phyloP scores from a whole-genome alignment of 2,888 invertebrate genomes.

The Asteroscopus sphinx region DNA sequence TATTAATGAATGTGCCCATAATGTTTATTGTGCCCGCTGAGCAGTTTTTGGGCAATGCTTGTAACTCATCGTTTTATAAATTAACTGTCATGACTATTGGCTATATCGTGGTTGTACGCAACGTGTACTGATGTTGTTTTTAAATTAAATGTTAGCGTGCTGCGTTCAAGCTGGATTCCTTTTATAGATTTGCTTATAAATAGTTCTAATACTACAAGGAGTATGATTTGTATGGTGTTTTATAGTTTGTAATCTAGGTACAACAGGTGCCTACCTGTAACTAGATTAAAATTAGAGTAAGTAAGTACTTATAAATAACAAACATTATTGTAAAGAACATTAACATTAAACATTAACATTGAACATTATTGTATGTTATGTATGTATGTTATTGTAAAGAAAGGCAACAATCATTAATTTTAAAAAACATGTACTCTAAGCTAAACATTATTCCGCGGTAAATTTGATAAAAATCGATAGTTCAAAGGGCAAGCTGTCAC shows the following conservation, averaged over 20 bases:
- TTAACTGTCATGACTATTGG: slow-evolving; percentile 71
- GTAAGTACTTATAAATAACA: no score
- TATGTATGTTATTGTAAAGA: no score
- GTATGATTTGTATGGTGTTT: not conserved
- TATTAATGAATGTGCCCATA: slow-evolving; percentile 87
- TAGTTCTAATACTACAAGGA: not conserved
- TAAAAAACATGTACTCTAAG: not conserved
- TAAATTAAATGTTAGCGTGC: slow-evolving; percentile 44
- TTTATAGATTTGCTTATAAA: slow-evolving; percentile 22
- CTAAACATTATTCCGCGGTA: not conserved
- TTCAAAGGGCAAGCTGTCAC: slow-evolving; percentile 55
- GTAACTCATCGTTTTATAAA: slow-evolving; percentile 84
- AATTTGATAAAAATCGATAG: slow-evolving; percentile 12
- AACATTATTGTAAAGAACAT: no score
- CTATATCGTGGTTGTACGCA: slow-evolving; percentile 39
- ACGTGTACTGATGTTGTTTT: slow-evolving; percentile 28
- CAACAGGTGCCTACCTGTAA: no score
- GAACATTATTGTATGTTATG: no score
- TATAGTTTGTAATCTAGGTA: no score
- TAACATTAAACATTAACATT: no score
- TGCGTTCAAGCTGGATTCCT: slow-evolving; percentile 14
- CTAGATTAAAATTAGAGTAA: no score
- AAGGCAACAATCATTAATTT: not conserved
- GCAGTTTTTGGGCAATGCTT: slow-evolving; percentile 78
- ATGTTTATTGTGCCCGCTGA: slow-evolving; percentile 87